phyloP scores from a whole-genome alignment of 2,113 vertebrate genomes.

The Muntiacus muntjak region DNA sequence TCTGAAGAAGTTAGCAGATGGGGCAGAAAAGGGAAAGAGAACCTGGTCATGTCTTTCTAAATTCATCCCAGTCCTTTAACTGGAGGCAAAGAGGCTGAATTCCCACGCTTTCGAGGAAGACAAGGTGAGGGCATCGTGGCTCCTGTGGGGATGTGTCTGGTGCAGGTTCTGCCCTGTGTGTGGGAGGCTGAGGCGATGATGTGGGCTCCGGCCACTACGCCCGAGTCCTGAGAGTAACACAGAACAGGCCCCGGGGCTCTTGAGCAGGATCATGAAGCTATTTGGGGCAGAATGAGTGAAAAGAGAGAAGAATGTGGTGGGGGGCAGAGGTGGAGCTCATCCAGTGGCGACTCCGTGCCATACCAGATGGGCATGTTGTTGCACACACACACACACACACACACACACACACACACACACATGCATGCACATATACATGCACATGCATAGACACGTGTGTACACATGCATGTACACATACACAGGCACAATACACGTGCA shows the following conservation, averaged over 20 bases:
- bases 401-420: too few relatives aligned
- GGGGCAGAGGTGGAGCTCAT: not conserved
- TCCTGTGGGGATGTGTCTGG: not conserved
- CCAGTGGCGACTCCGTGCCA: rapidly evolving
- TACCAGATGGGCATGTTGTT: not conserved
- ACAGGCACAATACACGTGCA: too few relatives aligned
- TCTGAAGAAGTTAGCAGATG: conserved; percentile 73
- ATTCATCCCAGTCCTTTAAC: not conserved
- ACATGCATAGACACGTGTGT: too few relatives aligned
- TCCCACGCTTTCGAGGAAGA: not conserved
- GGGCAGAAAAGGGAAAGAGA: not conserved
- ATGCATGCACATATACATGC: rapidly evolving
- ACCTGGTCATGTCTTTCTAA: not conserved
- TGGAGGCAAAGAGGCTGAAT: not conserved
- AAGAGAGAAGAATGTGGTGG: not conserved
- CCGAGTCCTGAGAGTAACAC: rapidly evolving
- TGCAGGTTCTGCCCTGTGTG: rapidly evolving
- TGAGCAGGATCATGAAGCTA: not conserved
- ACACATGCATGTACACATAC: too few relatives aligned
- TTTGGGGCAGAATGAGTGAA: not conserved
- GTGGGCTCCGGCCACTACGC: rapidly evolving
- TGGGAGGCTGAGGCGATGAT: not conserved
- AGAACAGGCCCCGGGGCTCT: rapidly evolving
- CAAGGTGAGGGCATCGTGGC: not conserved
- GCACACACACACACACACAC: rapidly evolving